These are phyloP conservation scores for Hedya salicella DNA, from an alignment of 2,888 invertebrate genomes.

Conservation along the genomic window DNA sequence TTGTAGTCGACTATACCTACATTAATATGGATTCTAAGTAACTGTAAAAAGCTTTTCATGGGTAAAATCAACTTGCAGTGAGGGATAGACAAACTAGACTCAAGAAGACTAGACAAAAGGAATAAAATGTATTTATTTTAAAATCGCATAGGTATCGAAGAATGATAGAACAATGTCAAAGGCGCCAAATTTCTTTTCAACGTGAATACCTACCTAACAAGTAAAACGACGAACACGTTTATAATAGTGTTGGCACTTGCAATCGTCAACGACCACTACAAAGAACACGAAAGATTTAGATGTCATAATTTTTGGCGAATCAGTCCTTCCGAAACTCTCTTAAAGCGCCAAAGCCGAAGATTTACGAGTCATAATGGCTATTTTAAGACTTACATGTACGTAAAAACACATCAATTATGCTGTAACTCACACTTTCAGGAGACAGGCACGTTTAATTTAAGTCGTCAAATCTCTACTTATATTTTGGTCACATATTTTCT, in stretches of 20 bases:
- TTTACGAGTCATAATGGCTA: neutral
- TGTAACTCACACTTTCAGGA: neutral
- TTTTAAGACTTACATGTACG: neutral
- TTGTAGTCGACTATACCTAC: no score
- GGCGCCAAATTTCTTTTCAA: neutral
- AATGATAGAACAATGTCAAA: neutral
- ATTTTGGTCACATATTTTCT: constrained; percentile 16
- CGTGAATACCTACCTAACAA: no score
- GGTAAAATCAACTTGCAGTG: no score
- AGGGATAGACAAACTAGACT: no score
- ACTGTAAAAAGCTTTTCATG: no score
- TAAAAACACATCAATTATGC: constrained; percentile 4
- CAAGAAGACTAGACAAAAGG: no score
- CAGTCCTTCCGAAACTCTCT: neutral
- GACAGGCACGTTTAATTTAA: constrained; percentile 7
- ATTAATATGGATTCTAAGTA: no score
- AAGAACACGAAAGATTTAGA: neutral
- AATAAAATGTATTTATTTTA: no score
- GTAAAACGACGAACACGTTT: constrained; percentile 14
- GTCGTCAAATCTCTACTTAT: neutral
- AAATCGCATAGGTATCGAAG: neutral
- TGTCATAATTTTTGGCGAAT: neutral
- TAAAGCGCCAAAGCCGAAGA: neutral
- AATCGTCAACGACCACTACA: neutral
- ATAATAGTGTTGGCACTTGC: constrained; percentile 21